Evolutionary conservation across 53 echinoderm and acorn worm species (phyloP).

Genomic region (Holothuria scabra): DNA sequence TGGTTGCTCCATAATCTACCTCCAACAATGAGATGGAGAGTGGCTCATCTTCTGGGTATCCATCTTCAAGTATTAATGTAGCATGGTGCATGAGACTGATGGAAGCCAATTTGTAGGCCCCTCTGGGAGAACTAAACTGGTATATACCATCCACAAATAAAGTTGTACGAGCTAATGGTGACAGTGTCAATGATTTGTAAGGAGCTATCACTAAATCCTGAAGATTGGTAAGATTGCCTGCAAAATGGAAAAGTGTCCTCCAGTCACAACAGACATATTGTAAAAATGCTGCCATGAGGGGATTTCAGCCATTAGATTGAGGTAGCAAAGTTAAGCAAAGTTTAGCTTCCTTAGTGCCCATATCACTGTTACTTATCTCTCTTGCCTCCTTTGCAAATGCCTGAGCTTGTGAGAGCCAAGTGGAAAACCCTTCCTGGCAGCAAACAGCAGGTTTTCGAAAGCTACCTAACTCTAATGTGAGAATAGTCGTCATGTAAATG

Average conservation of each 20-base stretch:
- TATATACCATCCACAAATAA: slow-evolving; percentile 76
- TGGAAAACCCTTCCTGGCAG: too few species aligned
- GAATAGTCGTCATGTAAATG: too few species aligned
- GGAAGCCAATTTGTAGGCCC: slow-evolving; percentile 80
- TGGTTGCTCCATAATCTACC: slow-evolving; percentile 67
- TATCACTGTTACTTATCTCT: too few species aligned
- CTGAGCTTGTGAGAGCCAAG: too few species aligned
- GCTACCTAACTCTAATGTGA: too few species aligned
- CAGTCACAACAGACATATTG: too few species aligned
- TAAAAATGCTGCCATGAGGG: too few species aligned
- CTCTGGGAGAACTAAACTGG: slow-evolving; percentile 72
- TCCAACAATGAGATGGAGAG: slow-evolving; percentile 78
- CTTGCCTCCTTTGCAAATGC: too few species aligned
- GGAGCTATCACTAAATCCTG: slow-evolving; percentile 79
- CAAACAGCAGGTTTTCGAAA: too few species aligned
- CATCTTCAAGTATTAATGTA: slow-evolving; percentile 58
- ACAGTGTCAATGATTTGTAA: slow-evolving; percentile 69
- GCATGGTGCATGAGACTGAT: slow-evolving; percentile 69
- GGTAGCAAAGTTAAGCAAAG: too few species aligned
- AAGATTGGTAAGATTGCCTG: slow-evolving; percentile 89
- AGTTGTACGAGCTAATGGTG: slow-evolving; percentile 76
- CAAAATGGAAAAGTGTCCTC: background rate
- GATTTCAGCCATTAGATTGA: too few species aligned
- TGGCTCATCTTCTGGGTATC: background rate
- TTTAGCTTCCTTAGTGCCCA: too few species aligned